phyloP scores from a whole-genome alignment of 1,140 invertebrate species.

The Habropoda laboriosa region DNA sequence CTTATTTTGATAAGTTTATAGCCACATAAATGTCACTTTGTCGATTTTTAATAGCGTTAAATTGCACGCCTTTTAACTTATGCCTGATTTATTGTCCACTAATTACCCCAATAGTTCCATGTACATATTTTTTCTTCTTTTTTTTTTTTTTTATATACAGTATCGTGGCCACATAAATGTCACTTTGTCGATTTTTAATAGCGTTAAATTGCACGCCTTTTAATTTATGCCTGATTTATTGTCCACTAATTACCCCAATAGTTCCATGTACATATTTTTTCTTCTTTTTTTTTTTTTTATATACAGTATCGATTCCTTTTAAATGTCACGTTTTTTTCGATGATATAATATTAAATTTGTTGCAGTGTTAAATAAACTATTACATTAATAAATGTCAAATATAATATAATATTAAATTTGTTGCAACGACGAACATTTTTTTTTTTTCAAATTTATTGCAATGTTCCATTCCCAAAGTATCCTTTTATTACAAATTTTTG shows the following conservation, averaged over 20 bases:
- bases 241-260: neutral
- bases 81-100: neutral
- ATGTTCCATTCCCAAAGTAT: too few species aligned
- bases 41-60: neutral
- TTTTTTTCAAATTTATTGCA: too few species aligned
- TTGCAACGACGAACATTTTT: too few species aligned
- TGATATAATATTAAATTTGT: too few species aligned
- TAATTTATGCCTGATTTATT: conserved; percentile 3
- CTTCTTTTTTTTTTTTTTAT: rapidly evolving
- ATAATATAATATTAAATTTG: too few species aligned
- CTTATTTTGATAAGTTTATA: neutral
- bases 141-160: rapidly evolving
- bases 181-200: neutral
- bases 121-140: neutral
- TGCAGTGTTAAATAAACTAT: too few species aligned
- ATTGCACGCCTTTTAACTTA: neutral
- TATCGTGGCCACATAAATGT: neutral
- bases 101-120: neutral
- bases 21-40: neutral
- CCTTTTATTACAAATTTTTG: too few species aligned
- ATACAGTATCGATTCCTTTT: too few species aligned
- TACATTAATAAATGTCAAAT: too few species aligned
- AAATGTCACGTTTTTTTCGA: neutral
- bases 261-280: neutral
- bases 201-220: neutral